A percentile compares a stretch with the other conserved stretches of the same genome.
Conservation (phyloP, 2,797 vertebrate species). For the Rhinogobio ventralis region DNA sequence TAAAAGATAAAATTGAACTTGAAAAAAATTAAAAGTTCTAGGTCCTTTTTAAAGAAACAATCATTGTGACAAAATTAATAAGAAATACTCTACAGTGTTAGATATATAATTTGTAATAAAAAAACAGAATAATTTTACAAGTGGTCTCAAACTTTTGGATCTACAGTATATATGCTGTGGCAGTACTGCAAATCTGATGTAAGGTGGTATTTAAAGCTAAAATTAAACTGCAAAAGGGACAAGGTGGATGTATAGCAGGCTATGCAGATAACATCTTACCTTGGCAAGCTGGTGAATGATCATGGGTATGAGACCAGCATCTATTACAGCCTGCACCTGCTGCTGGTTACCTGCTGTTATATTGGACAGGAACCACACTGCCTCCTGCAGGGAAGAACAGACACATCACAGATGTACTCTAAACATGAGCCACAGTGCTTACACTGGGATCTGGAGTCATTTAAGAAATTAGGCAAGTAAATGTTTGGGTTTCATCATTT, state of each 20-base stretch:
- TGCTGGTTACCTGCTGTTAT: slow-evolving; percentile 99
- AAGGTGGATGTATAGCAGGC: background rate
- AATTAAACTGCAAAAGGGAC: background rate
- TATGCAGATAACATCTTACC: slow-evolving; percentile 76
- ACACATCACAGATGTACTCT: slow-evolving; percentile 40
- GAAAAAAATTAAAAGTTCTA: background rate
- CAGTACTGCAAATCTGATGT: background rate
- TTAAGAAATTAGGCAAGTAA: background rate
- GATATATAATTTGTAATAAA: background rate
- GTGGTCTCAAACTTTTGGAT: too few relatives aligned
- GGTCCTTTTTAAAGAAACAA: background rate
- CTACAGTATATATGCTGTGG: background rate
- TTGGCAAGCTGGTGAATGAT: slow-evolving; percentile 99
- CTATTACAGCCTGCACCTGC: slow-evolving; percentile 98
- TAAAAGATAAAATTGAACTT: background rate
- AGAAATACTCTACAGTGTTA: background rate
- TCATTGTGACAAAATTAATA: background rate
- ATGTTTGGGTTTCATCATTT: background rate
- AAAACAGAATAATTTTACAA: background rate
- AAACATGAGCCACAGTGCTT: background rate
- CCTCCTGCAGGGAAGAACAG: slow-evolving; percentile 84
- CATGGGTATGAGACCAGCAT: slow-evolving; percentile 98
- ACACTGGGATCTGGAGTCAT: background rate
- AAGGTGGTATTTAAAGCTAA: background rate
- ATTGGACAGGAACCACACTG: slow-evolving; percentile 99